Evolutionary conservation across 1,140 invertebrate genomes (phyloP), one percentile per base, ranked within the genome.

Genomic region (Tetramorium alpestre): DNA sequence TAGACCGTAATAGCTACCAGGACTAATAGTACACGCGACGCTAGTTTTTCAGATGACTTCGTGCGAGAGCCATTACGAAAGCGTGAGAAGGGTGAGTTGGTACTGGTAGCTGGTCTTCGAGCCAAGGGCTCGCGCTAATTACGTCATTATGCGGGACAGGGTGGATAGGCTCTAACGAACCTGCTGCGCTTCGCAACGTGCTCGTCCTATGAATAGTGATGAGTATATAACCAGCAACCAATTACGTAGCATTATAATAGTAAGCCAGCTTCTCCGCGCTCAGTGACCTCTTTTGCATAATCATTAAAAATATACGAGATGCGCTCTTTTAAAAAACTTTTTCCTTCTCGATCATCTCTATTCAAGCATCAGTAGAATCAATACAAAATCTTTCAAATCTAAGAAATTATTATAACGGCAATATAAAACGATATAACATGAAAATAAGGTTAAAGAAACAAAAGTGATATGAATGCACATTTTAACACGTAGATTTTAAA

Each of bases 181-280:
- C 89, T 84, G 90, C 84, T 87, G 84, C 64, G 77, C 88, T 72
- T 77, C 89, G 87, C 69, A 91, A 80, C 87, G 87, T 88, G 90
- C 87, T 73, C 91, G 72, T 89, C 88, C 94, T 93, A 95, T 95
- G 94, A 95, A 94, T 94, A 95, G 91, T 93, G 93, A 95, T 94
- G 94, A 94, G 93, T 91, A 93, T 91, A 92, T 91, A 91, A 88
- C 73, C 87, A 89, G 90, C 92, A 85, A 92, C 90, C 92, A 93
- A 93, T 94, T 93, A 93, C 89, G 78, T 22, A 58, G 84, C 62
- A 92, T 91, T 92, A 92, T 89, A 93, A 92, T 89, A 88, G 58
- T 85, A 86, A 64, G 54, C 81, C 65, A 86, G 60, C 62, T 70
- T 65, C 77, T 69, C 33, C 62, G 62, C 60, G 13, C 13, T 69